These are phyloP conservation scores for Cryptotermes secundus DNA, from an alignment of 1,140 invertebrate species.

Conservation along the genomic window DNA sequence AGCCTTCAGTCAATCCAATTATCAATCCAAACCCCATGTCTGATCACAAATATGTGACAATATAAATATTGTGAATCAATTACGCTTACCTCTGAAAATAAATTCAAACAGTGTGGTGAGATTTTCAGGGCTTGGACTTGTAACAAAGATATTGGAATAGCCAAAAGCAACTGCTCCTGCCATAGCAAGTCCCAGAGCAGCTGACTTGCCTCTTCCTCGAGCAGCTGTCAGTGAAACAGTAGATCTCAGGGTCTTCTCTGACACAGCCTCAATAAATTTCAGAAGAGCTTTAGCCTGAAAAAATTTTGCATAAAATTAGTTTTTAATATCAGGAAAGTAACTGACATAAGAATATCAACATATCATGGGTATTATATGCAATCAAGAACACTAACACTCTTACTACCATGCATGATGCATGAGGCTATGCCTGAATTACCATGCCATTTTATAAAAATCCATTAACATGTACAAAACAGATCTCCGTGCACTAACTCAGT, in stretches of 20 bases:
- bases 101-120: slow-evolving; percentile 98
- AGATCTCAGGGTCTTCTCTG: slow-evolving; percentile 86
- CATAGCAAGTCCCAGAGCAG: slow-evolving; percentile 92
- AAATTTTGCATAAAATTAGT: neutral
- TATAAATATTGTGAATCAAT: neutral
- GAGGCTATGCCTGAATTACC: too few species aligned
- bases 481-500: too few species aligned
- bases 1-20: too few species aligned
- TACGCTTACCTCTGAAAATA: slow-evolving; percentile 75
- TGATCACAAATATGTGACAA: too few species aligned
- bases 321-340: too few species aligned
- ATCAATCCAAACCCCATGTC: too few species aligned
- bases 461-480: too few species aligned
- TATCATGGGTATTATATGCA: too few species aligned
- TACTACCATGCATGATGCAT: too few species aligned
- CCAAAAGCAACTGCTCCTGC: slow-evolving; percentile 81
- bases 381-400: too few species aligned
- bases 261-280: slow-evolving; percentile 93
- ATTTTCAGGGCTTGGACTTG: slow-evolving; percentile 97
- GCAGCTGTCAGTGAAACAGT: slow-evolving; percentile 95
- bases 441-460: too few species aligned
- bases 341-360: too few species aligned
- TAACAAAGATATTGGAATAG: slow-evolving; percentile 98
- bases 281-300: slow-evolving; percentile 66
- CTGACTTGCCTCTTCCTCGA: slow-evolving; percentile 96